Evolutionary conservation across 2,888 invertebrate species (phyloP).

Genomic region (Drosophila meridiana): DNA sequence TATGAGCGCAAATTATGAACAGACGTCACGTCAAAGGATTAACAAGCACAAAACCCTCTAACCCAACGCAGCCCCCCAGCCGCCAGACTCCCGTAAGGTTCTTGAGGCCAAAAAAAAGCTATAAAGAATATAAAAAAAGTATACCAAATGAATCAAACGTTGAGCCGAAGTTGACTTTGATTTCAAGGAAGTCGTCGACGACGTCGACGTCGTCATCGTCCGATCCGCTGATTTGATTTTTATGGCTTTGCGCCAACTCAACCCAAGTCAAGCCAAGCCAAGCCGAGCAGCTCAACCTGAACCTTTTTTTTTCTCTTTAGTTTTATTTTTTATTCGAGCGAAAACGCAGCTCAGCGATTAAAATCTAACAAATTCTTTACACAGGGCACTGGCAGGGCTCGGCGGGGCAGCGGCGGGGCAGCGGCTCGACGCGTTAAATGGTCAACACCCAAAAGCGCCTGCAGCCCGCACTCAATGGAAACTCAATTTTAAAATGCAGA

Average conservation of each 20-base stretch:
- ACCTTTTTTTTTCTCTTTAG: slow-evolving; percentile 39
- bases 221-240: slow-evolving; percentile 65
- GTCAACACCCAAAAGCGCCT: slow-evolving; percentile 73
- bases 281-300: slow-evolving; percentile 37
- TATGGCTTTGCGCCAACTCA: slow-evolving; percentile 43
- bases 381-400: slow-evolving; percentile 4
- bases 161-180: slow-evolving; percentile 61
- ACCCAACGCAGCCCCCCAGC: not conserved
- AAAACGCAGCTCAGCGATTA: slow-evolving; percentile 66
- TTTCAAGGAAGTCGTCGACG: slow-evolving; percentile 73
- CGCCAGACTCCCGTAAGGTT: not conserved
- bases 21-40: slow-evolving; percentile 81
- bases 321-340: slow-evolving; percentile 46
- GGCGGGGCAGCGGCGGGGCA: not conserved
- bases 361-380: slow-evolving; percentile 67
- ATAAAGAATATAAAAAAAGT: not conserved
- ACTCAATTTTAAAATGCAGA: slow-evolving; percentile 75
- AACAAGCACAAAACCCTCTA: slow-evolving; percentile 56
- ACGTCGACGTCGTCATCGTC: slow-evolving; percentile 39
- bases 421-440: slow-evolving; percentile 69
- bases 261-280: slow-evolving; percentile 20
- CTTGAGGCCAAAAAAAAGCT: slow-evolving; percentile 14
- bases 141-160: slow-evolving; percentile 65
- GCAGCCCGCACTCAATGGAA: slow-evolving; percentile 6
- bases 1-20: slow-evolving; percentile 80